Evolutionary conservation across 2,888 invertebrate species (phyloP).

Genomic region (Platypus cylindrus): DNA sequence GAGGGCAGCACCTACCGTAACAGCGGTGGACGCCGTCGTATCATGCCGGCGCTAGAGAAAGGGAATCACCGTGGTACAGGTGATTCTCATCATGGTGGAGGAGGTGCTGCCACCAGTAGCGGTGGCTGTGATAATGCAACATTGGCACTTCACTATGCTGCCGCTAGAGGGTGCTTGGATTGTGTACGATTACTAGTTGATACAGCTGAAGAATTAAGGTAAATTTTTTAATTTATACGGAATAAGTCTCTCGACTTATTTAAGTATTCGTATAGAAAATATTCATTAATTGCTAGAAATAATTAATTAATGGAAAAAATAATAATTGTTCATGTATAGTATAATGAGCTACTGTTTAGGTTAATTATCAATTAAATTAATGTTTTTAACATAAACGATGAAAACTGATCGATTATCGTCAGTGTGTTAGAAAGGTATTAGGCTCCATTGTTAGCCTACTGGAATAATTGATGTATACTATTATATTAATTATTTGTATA

Average conservation of each 20-base stretch:
- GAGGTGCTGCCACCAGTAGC: conserved; percentile 44
- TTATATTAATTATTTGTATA: too few species aligned
- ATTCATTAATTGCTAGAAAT: background rate
- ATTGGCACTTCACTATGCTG: conserved; percentile 76
- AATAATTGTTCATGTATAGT: background rate
- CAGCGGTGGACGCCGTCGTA: conserved; percentile 24
- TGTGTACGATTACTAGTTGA: conserved; percentile 70
- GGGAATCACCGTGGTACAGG: conserved; percentile 20
- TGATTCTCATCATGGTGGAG: conserved; percentile 15
- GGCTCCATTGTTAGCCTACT: too few species aligned
- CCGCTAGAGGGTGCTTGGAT: conserved; percentile 74
- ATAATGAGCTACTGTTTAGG: too few species aligned
- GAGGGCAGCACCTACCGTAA: conserved; percentile 14
- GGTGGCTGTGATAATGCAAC: conserved; percentile 58
- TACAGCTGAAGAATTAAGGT: conserved; percentile 69
- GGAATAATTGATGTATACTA: too few species aligned
- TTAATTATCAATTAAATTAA: too few species aligned
- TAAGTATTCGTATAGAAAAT: background rate
- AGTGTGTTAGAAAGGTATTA: too few species aligned
- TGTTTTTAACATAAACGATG: too few species aligned
- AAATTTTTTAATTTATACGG: conserved; percentile 22
- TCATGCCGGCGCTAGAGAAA: conserved; percentile 42
- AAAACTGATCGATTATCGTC: too few species aligned
- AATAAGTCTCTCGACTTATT: background rate
- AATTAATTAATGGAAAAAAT: background rate